Evolutionary conservation across 1,140 invertebrate genomes (phyloP).

Genomic region (Trachymyrmex septentrionalis): DNA sequence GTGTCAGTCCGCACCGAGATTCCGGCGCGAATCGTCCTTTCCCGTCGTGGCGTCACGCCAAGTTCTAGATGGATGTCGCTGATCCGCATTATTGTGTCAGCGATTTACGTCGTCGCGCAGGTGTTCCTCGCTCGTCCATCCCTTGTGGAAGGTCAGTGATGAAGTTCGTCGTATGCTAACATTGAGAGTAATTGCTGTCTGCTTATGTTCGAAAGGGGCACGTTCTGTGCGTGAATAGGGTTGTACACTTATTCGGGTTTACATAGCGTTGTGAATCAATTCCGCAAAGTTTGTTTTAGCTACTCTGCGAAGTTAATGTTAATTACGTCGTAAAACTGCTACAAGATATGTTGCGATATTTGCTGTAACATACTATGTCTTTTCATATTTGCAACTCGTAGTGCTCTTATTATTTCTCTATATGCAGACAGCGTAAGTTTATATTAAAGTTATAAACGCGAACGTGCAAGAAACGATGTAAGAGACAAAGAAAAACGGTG

Average conservation of each 20-base stretch:
- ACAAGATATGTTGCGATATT: background rate
- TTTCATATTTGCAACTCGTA: background rate
- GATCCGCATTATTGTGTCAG: slow-evolving; percentile 79
- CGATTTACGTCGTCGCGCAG: slow-evolving; percentile 77
- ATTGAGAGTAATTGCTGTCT: slow-evolving; percentile 33
- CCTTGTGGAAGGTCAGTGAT: slow-evolving; percentile 81
- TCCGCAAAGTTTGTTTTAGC: background rate
- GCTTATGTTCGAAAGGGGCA: slow-evolving; percentile 25
- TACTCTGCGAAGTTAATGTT: slow-evolving; percentile 26
- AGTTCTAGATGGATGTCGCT: slow-evolving; percentile 85
- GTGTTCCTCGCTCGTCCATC: slow-evolving; percentile 70
- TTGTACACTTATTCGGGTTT: background rate
- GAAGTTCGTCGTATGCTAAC: slow-evolving; percentile 14
- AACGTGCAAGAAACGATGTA: background rate
- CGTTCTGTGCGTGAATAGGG: slow-evolving; percentile 36
- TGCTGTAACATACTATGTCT: background rate
- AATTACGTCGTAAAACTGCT: slow-evolving; percentile 29
- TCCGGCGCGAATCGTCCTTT: slow-evolving; percentile 82
- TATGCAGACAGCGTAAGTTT: background rate
- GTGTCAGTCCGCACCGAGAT: slow-evolving; percentile 83
- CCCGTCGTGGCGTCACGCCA: slow-evolving; percentile 78
- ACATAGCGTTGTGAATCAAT: slow-evolving; percentile 6
- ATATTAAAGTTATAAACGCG: slow-evolving; percentile 16
- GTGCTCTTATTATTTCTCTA: slow-evolving; percentile 13
- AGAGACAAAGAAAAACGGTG: background rate